Evolutionary conservation across 2,113 vertebrate species (phyloP).

Genomic region (Acanthochromis polyacanthus): DNA sequence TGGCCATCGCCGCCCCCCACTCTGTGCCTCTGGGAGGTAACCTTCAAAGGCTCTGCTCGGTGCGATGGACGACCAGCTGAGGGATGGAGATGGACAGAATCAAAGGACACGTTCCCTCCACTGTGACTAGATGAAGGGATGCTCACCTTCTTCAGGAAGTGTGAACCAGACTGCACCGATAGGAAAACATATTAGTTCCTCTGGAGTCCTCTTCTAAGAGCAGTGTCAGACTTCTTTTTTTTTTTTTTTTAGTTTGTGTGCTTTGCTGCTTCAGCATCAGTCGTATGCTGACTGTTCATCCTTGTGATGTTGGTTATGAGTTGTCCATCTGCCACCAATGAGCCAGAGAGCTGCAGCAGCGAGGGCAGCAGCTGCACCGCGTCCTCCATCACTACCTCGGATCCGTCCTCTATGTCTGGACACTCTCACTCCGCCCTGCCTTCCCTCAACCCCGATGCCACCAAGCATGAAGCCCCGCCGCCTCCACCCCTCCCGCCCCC

Average conservation of each 20-base stretch:
- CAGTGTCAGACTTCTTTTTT: constrained; percentile 8
- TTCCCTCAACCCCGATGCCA: constrained; percentile 52
- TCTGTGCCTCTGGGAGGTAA: constrained; percentile 40
- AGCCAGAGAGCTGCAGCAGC: constrained; percentile 88
- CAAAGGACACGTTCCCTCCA: constrained; percentile 44
- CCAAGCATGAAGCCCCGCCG: constrained; percentile 45
- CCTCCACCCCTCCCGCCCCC: constrained; percentile 67
- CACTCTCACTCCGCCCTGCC: constrained; percentile 27
- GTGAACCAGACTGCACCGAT: not conserved
- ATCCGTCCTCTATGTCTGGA: constrained; percentile 65
- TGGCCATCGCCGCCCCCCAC: constrained; percentile 47
- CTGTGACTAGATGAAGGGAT: constrained; percentile 66
- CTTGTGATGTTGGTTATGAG: constrained; percentile 94
- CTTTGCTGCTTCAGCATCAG: constrained; percentile 10
- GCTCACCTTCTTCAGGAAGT: constrained; percentile 15
- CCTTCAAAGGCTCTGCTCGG: constrained; percentile 55
- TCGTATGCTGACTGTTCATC: constrained; percentile 48
- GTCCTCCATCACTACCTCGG: constrained; percentile 76
- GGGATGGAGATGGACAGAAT: constrained; percentile 59
- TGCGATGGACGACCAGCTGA: constrained; percentile 62
- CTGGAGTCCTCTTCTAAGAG: not conserved
- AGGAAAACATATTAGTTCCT: not conserved
- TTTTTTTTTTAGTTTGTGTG: not conserved
- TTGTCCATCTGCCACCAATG: constrained; percentile 88
- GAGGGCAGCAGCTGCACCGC: constrained; percentile 82